Base-by-base conservation (phyloP, 2,888 invertebrate species). In the Sclerodermus sp. region DNA sequence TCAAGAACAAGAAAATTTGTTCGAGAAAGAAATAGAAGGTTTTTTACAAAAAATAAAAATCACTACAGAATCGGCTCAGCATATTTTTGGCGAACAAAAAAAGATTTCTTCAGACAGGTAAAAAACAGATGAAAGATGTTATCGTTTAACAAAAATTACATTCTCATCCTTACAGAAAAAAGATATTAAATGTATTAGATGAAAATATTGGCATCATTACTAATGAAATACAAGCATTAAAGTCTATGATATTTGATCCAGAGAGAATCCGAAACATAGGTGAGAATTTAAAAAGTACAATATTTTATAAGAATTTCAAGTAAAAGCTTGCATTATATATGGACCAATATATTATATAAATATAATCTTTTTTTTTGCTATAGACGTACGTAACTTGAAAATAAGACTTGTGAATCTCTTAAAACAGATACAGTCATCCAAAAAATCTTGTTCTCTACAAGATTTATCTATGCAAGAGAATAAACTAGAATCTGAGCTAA, bases 311-410 rank as follows among this genome's bases (percentile, higher is more conserved):
- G 18, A 39, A 14, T 16, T 40, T n/a, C 16, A 18, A 36, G 12
- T 46, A 32, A 1, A 18, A 9, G 14, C 10, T 16, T 5, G 14
- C 5, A 14, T 12, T n/a, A 17, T 39, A 8, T 16, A 8, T 16
- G 6, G 17, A 8, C 15, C 3, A 16, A 6, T 9, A 8, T 46
- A 10, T n/a, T 34, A 14, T n/a, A 38, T 30, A 13, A 14, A 39
- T 10, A 13, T 45, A 42, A 39, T 39, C 42, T 29, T 13, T 43
- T 32, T 43, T 36, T 46, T 12, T 23, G n/a, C 30, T 51, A 13
- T 51, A 76, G 77, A 77, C 47, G 46, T 68, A 12, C 58, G 63
- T n/a, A 50, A 45, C 17, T 76, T 69, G 42, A 71, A 67, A 55
- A 50, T 36, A 16, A 70, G 62, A 36, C 57, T 78, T n/a, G 51